Evolutionary conservation across 2,797 vertebrate genomes (phyloP).

Genomic region (Anisognathus igniventris): DNA sequence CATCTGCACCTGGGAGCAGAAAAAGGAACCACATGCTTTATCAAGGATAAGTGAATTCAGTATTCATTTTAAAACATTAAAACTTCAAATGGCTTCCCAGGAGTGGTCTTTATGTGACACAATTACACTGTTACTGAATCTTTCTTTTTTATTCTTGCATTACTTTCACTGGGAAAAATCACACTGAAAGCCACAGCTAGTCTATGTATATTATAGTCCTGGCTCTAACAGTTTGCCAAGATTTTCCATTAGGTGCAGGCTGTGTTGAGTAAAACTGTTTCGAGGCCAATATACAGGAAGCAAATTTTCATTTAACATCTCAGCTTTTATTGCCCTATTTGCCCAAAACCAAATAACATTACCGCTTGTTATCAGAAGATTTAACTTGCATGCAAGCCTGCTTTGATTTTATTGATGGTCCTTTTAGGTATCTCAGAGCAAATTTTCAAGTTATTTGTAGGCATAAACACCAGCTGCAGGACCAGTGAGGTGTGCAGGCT

Average conservation of each 20-base stretch:
- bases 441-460: background rate
- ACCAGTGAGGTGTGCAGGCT: background rate
- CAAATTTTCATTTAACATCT: conserved; percentile 43
- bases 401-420: conserved; percentile 8
- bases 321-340: conserved; percentile 26
- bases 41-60: conserved; percentile 5
- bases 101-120: conserved; percentile 17
- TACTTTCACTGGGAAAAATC: conserved; percentile 29
- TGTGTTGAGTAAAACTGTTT: conserved; percentile 38
- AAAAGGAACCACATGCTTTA: background rate
- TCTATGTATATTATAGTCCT: conserved; percentile 44
- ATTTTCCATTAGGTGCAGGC: conserved; percentile 40
- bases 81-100: conserved; percentile 10
- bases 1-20: background rate
- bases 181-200: conserved; percentile 11
- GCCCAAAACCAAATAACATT: conserved; percentile 39
- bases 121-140: conserved; percentile 48
- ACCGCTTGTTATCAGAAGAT: conserved; percentile 11
- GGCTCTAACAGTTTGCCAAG: conserved; percentile 41
- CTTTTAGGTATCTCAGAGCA: background rate
- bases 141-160: conserved; percentile 53
- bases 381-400: background rate
- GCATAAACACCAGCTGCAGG: background rate
- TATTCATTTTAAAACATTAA: conserved; percentile 40
- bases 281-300: background rate